A percentile compares a stretch with the other conserved stretches of the same genome.
These are phyloP conservation scores for Prostheceraeus crozeri DNA, from an alignment of 2,888 invertebrate species.

Conservation along the genomic window DNA sequence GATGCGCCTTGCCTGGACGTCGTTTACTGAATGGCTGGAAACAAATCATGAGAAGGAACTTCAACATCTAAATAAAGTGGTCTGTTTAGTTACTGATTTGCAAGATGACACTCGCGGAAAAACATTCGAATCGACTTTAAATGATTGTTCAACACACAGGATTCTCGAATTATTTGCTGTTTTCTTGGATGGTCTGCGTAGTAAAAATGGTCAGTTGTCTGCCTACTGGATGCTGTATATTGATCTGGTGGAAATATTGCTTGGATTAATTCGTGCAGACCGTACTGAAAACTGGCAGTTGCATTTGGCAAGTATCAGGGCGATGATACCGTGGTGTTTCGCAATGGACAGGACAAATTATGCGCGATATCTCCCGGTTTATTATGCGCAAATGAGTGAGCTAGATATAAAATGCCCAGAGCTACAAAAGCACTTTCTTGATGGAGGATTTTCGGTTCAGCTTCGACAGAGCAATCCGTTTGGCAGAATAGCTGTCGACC, in stretches of 20 bases:
- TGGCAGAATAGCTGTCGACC: conserved; percentile 41
- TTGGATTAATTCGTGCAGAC: conserved; percentile 39
- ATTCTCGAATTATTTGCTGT: too few relatives aligned
- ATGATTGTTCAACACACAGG: too few relatives aligned
- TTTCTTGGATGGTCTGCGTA: conserved; percentile 32
- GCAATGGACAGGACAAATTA: conserved; percentile 43
- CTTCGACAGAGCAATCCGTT: conserved; percentile 40
- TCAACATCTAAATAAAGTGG: too few relatives aligned
- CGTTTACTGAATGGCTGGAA: conserved; percentile 36
- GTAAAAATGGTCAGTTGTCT: conserved; percentile 36
- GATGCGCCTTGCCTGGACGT: conserved; percentile 38
- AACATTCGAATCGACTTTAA: too few relatives aligned
- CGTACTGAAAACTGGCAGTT: conserved; percentile 42
- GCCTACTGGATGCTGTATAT: conserved; percentile 42
- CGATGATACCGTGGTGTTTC: conserved; percentile 43
- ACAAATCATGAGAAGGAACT: conserved; percentile 37
- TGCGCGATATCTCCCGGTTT: conserved; percentile 41
- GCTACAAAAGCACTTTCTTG: conserved; percentile 32
- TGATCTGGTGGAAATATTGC: conserved; percentile 43
- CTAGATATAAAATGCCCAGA: conserved; percentile 38
- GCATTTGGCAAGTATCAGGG: conserved; percentile 40
- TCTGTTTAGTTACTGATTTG: too few relatives aligned
- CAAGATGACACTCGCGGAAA: too few relatives aligned
- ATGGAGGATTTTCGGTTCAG: conserved; percentile 40
- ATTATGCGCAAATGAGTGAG: conserved; percentile 39